A percentile compares a stretch with the other conserved stretches of the same genome.
Evolutionary conservation across 2,113 vertebrate species (phyloP).

Genomic region (Vidua macroura): DNA sequence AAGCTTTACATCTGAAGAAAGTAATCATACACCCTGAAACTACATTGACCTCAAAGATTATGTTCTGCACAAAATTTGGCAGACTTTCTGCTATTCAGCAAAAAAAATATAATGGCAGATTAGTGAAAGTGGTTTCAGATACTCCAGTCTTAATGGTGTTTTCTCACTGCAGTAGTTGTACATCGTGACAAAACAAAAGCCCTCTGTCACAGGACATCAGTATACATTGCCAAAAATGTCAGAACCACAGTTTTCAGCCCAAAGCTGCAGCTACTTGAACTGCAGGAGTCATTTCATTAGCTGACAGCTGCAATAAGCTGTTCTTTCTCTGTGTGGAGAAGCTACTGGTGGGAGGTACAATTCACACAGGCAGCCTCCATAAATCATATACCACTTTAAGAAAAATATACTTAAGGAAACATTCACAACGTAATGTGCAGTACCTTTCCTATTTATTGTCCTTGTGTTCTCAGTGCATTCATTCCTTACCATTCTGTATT

Average conservation of each 20-base stretch:
- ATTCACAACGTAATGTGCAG: not conserved
- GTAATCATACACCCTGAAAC: not conserved
- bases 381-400: slow-evolving; percentile 35
- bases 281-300: slow-evolving; percentile 46
- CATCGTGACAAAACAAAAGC: not conserved
- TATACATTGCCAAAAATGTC: slow-evolving; percentile 10
- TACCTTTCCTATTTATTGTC: not conserved
- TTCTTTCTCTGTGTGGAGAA: not conserved
- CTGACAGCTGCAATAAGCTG: slow-evolving; percentile 47
- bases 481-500: not conserved
- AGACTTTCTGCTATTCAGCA: not conserved
- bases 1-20: not conserved
- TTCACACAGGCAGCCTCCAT: slow-evolving; percentile 1
- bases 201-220: slow-evolving; percentile 1
- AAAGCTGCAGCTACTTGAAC: slow-evolving; percentile 37
- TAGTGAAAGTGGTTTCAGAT: not conserved
- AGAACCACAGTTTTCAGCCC: slow-evolving; percentile 16
- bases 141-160: not conserved
- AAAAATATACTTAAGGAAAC: not conserved
- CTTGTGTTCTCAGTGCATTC: not conserved
- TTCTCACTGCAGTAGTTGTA: not conserved
- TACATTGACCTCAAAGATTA: not conserved
- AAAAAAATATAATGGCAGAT: not conserved
- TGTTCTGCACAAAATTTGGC: not conserved
- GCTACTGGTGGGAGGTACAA: slow-evolving; percentile 39